These are phyloP conservation scores for Dunckerocampus dactyliophorus DNA, from an alignment of 2,113 vertebrate genomes.

Conservation along the genomic window DNA sequence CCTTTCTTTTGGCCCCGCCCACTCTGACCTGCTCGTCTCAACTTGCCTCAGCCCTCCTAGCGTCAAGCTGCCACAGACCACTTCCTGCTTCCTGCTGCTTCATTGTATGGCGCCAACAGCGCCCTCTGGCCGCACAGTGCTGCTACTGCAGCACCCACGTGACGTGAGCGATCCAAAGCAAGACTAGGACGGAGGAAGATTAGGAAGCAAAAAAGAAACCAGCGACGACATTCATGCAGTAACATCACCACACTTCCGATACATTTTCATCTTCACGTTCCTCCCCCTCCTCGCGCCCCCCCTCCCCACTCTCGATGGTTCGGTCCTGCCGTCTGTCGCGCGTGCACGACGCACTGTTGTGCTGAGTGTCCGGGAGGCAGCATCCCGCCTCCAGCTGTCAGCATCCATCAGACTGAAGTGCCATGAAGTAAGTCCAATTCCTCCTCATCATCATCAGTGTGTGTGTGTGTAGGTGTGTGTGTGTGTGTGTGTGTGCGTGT, in stretches of 20 bases:
- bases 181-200: neutral
- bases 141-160: neutral
- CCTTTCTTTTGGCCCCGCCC: slow-evolving; percentile 4
- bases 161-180: neutral
- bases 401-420: neutral
- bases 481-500: neutral
- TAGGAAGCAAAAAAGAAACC: too few relatives aligned
- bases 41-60: neutral
- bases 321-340: neutral
- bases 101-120: neutral
- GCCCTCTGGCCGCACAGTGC: neutral
- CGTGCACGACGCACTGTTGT: neutral
- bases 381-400: slow-evolving; percentile 1
- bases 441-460: neutral
- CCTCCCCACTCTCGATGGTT: neutral
- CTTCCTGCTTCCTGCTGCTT: neutral
- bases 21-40: neutral
- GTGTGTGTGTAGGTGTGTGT: neutral
- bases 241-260: too few relatives aligned
- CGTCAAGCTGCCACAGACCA: neutral
- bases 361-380: slow-evolving; percentile 5
- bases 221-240: too few relatives aligned
- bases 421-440: neutral
- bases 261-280: neutral
- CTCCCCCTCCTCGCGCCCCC: neutral